Evolutionary conservation across 2,113 vertebrate species (phyloP), one percentile per base, ranked within the genome.

Genomic region (Seriola quinqueradiata): DNA sequence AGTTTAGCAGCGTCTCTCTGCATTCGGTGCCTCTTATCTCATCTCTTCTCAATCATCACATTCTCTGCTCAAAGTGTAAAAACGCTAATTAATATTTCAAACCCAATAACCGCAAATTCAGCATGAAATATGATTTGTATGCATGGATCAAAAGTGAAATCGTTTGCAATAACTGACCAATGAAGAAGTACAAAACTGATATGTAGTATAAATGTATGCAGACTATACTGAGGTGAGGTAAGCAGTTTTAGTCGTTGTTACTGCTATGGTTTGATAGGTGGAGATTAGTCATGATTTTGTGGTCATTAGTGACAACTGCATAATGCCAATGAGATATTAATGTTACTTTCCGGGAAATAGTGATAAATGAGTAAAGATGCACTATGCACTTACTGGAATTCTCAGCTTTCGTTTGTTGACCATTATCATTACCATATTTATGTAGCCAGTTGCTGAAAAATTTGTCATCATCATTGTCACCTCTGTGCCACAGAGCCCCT

Each of bases 321-420:
- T 64, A 70, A 38, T 66, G 66, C 11, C 76, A 77, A 60, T 82
- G 67, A 55, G 61, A 78, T 58, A 21, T 66, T 77, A 82, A 86
- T 86, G 81, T 25, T 14, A 61, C 54, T 60, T 81, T 67, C 67
- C 40, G 7, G 68, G 75, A 70, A 74, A 81, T 0, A n/a, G 54
- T 61, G 64, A 52, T 50, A 70, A 85, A 85, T 66, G 14, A 84
- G 25, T 54, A 70, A 78, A 19, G 19, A 36, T 21, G 68, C 58
- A 64, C 52, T 70, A 32, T 21, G 69, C 59, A 65, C 52, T 70
- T 72, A 84, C 60, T 71, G 58, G 34, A 64, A 82, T 57, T 81
- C 38, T 70, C 44, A 66, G 63, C 75, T 87, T 84, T 77, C 40
- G 75, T 9, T 48, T 55, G 32, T 66, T 28, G 28, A 48, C 65